Evolutionary conservation across 1,140 invertebrate species (phyloP).

Genomic region (Drosophila aff.): DNA sequence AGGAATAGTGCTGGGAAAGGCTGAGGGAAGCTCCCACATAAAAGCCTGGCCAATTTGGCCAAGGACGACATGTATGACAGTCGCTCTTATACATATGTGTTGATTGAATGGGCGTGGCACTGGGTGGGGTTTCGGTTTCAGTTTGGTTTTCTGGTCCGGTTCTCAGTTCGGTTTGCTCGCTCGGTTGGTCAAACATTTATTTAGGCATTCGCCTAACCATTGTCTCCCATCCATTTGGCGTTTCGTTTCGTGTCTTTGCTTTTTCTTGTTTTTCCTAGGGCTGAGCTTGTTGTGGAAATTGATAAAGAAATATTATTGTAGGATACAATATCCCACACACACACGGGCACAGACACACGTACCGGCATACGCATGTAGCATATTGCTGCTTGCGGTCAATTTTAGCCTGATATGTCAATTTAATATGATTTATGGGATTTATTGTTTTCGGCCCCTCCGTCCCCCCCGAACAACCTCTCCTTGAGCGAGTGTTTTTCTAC

Average conservation of each 20-base stretch:
- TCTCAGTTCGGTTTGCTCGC: conserved; percentile 18
- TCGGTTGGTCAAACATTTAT: conserved; percentile 62
- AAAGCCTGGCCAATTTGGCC: conserved; percentile 43
- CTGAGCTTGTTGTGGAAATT: conserved; percentile 71
- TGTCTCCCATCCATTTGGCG: conserved; percentile 29
- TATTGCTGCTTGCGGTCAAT: conserved; percentile 70
- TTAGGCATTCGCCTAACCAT: conserved; percentile 53
- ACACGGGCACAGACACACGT: conserved; percentile 12
- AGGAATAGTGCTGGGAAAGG: not conserved
- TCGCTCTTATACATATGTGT: conserved; percentile 37
- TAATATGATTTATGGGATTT: conserved; percentile 84
- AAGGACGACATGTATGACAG: conserved; percentile 35
- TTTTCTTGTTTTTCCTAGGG: conserved; percentile 40
- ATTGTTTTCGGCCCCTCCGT: conserved; percentile 60
- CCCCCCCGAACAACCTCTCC: not conserved
- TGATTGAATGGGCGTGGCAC: conserved; percentile 51
- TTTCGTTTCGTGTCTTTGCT: conserved; percentile 25
- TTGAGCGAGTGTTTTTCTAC: conserved; percentile 50
- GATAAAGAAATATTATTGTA: conserved; percentile 80
- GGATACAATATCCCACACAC: conserved; percentile 40
- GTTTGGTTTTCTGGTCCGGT: conserved; percentile 8
- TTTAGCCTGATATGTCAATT: conserved; percentile 82
- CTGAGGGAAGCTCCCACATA: conserved; percentile 4
- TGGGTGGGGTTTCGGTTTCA: conserved; percentile 16
- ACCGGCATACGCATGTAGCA: conserved; percentile 8